Conservation (phyloP, 2,888 invertebrate genomes). For the Encarsia formosa region DNA sequence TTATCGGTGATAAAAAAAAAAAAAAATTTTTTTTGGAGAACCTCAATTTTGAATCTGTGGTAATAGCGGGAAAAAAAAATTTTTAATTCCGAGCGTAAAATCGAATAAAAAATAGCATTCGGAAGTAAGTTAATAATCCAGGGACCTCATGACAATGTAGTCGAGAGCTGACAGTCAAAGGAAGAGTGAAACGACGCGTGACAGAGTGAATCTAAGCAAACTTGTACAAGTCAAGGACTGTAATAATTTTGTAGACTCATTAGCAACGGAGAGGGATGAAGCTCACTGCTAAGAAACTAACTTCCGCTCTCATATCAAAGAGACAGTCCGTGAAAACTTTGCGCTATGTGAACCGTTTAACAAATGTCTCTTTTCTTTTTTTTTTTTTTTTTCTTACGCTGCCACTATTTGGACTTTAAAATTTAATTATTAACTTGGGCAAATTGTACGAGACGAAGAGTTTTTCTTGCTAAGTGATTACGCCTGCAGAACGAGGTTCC, state of each 20-base stretch:
- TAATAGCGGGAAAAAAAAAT: background rate
- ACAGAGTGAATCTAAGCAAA: slow-evolving; percentile 13
- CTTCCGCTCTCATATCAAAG: slow-evolving; percentile 12
- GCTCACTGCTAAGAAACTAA: slow-evolving; percentile 5
- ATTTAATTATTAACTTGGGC: too few relatives aligned
- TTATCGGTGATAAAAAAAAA: too few relatives aligned
- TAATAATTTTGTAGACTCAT: slow-evolving; percentile 30
- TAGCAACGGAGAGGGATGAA: slow-evolving; percentile 18
- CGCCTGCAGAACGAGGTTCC: too few relatives aligned
- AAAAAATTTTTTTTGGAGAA: too few relatives aligned
- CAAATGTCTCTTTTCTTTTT: too few relatives aligned
- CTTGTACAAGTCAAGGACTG: slow-evolving; percentile 12
- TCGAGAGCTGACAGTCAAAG: background rate
- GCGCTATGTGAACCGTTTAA: too few relatives aligned
- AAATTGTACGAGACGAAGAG: too few relatives aligned
- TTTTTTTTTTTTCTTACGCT: too few relatives aligned
- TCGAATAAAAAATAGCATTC: background rate
- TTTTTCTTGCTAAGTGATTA: too few relatives aligned
- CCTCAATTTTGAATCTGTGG: too few relatives aligned
- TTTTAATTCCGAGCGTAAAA: background rate
- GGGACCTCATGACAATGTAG: background rate
- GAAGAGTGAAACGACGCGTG: slow-evolving; percentile 1
- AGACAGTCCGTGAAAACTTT: slow-evolving; percentile 10
- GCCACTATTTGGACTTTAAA: too few relatives aligned
- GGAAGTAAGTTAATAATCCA: background rate